These are phyloP conservation scores for Phaenicophaeus curvirostris DNA, from an alignment of 2,797 vertebrate species.

Conservation along the genomic window DNA sequence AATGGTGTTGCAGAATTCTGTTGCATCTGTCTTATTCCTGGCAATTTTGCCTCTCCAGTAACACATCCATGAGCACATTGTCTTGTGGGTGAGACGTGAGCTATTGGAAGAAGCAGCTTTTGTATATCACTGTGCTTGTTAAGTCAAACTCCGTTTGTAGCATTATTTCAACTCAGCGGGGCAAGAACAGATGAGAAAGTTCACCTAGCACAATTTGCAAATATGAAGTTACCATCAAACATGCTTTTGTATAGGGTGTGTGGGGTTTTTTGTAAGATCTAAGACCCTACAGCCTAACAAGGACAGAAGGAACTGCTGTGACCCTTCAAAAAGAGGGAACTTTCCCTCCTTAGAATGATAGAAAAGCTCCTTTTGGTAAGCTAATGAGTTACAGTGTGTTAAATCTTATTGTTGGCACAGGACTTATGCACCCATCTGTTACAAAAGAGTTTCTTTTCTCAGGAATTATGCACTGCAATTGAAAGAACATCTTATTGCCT, in stretches of 20 bases:
- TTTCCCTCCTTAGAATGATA: not conserved
- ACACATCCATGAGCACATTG: not conserved
- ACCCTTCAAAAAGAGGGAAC: conserved; percentile 21
- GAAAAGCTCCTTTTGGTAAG: conserved; percentile 18
- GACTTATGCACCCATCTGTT: conserved; percentile 7
- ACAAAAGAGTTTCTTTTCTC: not conserved
- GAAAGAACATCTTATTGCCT: not conserved
- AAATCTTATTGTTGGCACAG: conserved; percentile 7
- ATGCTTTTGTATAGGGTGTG: not conserved
- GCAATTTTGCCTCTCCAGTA: not conserved
- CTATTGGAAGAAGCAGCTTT: not conserved
- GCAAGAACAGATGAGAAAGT: not conserved
- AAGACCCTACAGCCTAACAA: not conserved
- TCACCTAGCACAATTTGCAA: not conserved
- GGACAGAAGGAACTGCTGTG: not conserved
- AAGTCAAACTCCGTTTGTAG: not conserved
- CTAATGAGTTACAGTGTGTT: conserved; percentile 28
- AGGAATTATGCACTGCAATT: not conserved
- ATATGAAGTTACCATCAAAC: not conserved
- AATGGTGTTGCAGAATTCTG: not conserved
- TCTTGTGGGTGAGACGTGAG: not conserved
- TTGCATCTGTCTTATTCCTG: not conserved
- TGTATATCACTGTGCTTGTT: not conserved
- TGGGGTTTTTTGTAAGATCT: not conserved
- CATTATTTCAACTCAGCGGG: conserved; percentile 11